phyloP scores from a whole-genome alignment of 2,888 invertebrate genomes.

The Eucera pruinosa region DNA sequence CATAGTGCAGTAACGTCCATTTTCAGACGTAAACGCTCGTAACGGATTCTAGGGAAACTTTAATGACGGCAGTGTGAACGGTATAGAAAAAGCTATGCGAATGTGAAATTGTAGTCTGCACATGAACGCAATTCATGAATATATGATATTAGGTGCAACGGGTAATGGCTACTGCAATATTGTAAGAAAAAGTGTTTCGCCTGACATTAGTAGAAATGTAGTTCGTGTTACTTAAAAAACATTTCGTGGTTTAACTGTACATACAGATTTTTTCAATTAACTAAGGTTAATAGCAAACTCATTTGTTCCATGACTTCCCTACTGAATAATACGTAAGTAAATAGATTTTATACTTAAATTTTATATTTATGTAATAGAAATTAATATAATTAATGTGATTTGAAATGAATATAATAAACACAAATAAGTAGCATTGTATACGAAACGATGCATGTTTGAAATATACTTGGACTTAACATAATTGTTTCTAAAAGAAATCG shows the following conservation, averaged over 20 bases:
- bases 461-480: background rate
- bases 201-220: constrained; percentile 70
- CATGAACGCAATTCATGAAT: constrained; percentile 50
- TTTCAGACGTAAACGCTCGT: constrained; percentile 34
- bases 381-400: background rate
- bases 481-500: background rate
- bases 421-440: background rate
- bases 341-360: constrained; percentile 35
- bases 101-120: constrained; percentile 56
- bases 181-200: constrained; percentile 55
- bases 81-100: constrained; percentile 42
- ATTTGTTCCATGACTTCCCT: constrained; percentile 79
- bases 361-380: constrained; percentile 23
- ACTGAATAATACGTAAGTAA: constrained; percentile 79
- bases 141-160: constrained; percentile 64
- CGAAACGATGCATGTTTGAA: background rate
- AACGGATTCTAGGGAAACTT: constrained; percentile 27
- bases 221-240: constrained; percentile 43
- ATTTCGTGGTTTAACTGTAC: constrained; percentile 37
- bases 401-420: background rate
- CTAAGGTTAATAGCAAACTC: constrained; percentile 64
- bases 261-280: constrained; percentile 48
- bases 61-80: constrained; percentile 55
- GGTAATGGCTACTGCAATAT: constrained; percentile 72
- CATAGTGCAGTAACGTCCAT: constrained; percentile 31